Percentiles rank a stretch among this genome's conserved stretches.
Conservation (phyloP, 2,113 vertebrate species). For the Boleophthalmus pectinirostris region DNA sequence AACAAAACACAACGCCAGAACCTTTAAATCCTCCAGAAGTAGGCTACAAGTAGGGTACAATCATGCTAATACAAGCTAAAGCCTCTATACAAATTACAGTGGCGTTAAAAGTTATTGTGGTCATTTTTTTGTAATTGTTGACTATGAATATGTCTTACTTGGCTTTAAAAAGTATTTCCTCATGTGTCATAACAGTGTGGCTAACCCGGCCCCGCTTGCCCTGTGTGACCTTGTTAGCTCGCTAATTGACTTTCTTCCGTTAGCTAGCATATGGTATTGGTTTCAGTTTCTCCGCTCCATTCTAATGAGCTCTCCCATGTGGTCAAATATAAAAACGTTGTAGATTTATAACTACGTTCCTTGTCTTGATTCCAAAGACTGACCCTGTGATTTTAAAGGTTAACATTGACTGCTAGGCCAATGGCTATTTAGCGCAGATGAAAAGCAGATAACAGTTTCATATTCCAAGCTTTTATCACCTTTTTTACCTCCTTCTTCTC, state of each 20-base stretch:
- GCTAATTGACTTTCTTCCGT: slow-evolving; percentile 67
- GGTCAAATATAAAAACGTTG: slow-evolving; percentile 50
- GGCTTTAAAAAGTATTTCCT: background rate
- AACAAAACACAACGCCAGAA: too few species aligned
- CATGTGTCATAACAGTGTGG: slow-evolving; percentile 4
- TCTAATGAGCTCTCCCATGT: slow-evolving; percentile 70
- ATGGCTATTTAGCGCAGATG: slow-evolving; percentile 55
- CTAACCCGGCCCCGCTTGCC: slow-evolving; percentile 35
- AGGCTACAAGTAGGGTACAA: background rate
- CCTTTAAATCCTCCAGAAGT: too few species aligned
- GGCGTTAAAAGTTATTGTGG: background rate
- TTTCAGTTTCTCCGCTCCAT: slow-evolving; percentile 55
- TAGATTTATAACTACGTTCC: slow-evolving; percentile 67
- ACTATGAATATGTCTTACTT: background rate
- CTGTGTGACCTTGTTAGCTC: slow-evolving; percentile 54
- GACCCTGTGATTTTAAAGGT: slow-evolving; percentile 62
- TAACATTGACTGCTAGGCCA: slow-evolving; percentile 50
- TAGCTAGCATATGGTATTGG: slow-evolving; percentile 73
- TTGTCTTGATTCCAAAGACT: slow-evolving; percentile 51
- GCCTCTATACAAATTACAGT: background rate
- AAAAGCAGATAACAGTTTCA: slow-evolving; percentile 67
- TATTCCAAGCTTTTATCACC: slow-evolving; percentile 54
- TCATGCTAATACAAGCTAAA: background rate
- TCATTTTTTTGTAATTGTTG: background rate
- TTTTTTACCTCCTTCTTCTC: slow-evolving; percentile 18